Evolutionary conservation across 2,113 vertebrate genomes (phyloP).

Genomic region (Salvelinus fontinalis): DNA sequence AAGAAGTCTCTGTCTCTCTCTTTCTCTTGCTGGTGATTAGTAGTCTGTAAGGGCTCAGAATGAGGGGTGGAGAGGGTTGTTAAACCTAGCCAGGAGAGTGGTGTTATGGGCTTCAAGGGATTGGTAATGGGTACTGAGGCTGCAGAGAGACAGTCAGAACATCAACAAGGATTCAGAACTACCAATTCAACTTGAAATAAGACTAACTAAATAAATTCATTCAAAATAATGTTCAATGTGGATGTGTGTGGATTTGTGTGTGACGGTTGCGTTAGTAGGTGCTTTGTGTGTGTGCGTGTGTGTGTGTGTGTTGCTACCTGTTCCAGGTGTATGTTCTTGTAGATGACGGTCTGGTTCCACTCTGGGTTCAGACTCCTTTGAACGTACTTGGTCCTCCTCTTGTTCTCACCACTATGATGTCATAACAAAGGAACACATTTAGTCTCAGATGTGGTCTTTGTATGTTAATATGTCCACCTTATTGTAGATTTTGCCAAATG

Average conservation of each 20-base stretch:
- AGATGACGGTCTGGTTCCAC: conserved; percentile 99
- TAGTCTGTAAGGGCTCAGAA: background rate
- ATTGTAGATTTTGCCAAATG: no score
- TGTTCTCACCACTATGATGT: conserved; percentile 90
- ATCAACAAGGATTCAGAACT: background rate
- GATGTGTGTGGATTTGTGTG: no score
- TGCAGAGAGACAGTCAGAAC: conserved; percentile 32
- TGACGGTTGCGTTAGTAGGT: no score
- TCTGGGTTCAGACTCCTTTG: conserved; percentile 97
- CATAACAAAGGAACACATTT: conserved; percentile 30
- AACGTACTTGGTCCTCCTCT: conserved; percentile 90
- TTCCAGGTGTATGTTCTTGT: conserved; percentile 96
- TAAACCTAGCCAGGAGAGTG: conserved; percentile 33
- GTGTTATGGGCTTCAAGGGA: no score
- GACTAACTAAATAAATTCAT: no score
- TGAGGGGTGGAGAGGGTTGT: conserved; percentile 5
- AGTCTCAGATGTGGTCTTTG: background rate
- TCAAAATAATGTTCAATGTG: background rate
- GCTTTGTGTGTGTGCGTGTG: background rate
- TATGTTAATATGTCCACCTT: background rate
- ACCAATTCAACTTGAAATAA: no score
- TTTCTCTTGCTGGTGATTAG: background rate
- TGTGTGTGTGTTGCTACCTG: conserved; percentile 78
- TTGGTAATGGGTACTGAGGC: conserved; percentile 19
- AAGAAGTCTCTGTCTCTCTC: conserved; percentile 1